phyloP scores from a whole-genome alignment of 2,888 invertebrate genomes.

The Phalangium opilio region DNA sequence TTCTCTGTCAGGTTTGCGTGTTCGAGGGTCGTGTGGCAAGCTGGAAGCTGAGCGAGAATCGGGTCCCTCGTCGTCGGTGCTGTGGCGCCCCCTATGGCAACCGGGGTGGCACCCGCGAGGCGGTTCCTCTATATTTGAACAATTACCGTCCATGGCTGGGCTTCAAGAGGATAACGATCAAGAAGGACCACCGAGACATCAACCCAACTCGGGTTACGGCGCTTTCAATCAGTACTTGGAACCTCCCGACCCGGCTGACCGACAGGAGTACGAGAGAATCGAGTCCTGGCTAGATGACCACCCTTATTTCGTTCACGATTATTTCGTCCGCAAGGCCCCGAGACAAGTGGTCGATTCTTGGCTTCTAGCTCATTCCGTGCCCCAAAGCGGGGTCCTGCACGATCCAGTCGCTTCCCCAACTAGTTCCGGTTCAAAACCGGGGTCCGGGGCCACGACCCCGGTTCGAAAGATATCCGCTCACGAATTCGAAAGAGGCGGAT shows the following conservation, averaged over 20 bases:
- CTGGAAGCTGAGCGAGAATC: background rate
- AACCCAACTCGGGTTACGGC: too few species aligned
- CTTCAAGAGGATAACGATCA: too few species aligned
- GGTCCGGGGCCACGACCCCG: slow-evolving; percentile 81
- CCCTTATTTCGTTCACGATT: slow-evolving; percentile 87
- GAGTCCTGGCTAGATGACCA: slow-evolving; percentile 95
- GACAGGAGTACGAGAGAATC: slow-evolving; percentile 36
- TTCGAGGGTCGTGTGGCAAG: background rate
- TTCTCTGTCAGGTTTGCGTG: too few species aligned
- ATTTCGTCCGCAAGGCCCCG: slow-evolving; percentile 84
- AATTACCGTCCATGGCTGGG: background rate
- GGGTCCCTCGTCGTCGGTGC: background rate
- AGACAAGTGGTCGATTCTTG: slow-evolving; percentile 83
- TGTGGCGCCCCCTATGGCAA: slow-evolving; percentile 21
- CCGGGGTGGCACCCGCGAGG: slow-evolving; percentile 17
- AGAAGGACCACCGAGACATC: too few species aligned
- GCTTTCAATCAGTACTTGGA: background rate
- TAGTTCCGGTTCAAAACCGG: slow-evolving; percentile 43
- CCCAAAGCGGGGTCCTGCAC: slow-evolving; percentile 25
- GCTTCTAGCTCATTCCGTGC: slow-evolving; percentile 58
- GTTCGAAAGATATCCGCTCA: slow-evolving; percentile 86
- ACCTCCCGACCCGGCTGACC: background rate
- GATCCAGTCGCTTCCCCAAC: slow-evolving; percentile 24
- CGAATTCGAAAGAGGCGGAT: slow-evolving; percentile 84
- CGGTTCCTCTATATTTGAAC: slow-evolving; percentile 4